Conservation (phyloP, 2,113 vertebrate genomes). For the Athene noctua region DNA sequence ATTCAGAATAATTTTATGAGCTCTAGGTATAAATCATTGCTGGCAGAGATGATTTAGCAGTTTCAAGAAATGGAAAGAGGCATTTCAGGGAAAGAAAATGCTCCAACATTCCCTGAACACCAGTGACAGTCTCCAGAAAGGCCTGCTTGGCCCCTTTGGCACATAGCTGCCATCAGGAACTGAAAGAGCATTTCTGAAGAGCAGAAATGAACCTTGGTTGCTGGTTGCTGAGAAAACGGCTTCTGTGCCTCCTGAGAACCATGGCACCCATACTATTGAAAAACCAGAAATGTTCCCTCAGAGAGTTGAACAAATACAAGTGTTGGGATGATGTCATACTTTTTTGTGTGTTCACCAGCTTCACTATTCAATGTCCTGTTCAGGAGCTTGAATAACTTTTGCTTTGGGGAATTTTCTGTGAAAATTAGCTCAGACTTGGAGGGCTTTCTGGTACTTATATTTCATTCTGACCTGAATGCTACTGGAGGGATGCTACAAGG, state of each 20-base stretch:
- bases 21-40: background rate
- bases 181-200: conserved; percentile 16
- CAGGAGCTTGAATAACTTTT: background rate
- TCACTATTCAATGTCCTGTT: background rate
- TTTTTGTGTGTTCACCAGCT: background rate
- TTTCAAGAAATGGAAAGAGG: background rate
- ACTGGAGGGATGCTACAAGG: background rate
- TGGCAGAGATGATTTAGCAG: background rate
- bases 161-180: background rate
- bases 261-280: background rate
- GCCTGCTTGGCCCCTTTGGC: background rate
- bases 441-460: background rate
- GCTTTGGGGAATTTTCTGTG: background rate
- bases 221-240: background rate
- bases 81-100: background rate
- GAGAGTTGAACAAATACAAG: background rate
- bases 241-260: conserved; percentile 1
- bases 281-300: background rate
- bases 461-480: background rate
- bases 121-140: background rate
- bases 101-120: background rate
- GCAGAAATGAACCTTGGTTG: background rate
- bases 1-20: background rate
- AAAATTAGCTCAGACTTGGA: background rate
- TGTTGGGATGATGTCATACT: conserved; percentile 20